Percentiles rank a stretch among this genome's conserved stretches.
Evolutionary conservation across 2,888 invertebrate genomes (phyloP).

Genomic region (Venusia cambrica): DNA sequence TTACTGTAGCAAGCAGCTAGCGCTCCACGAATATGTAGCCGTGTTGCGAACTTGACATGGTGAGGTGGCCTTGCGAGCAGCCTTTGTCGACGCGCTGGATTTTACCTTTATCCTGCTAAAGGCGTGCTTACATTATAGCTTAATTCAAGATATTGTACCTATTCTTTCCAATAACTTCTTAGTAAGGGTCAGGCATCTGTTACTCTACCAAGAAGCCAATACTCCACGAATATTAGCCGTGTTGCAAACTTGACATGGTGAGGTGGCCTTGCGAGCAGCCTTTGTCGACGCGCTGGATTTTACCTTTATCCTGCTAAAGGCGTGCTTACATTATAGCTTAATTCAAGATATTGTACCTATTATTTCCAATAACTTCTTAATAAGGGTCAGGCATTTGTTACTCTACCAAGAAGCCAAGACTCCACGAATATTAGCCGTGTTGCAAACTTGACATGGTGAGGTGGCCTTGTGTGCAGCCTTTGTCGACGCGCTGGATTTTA

Average conservation of each 20-base stretch:
- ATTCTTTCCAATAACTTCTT: too few species aligned
- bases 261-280: constrained; percentile 44
- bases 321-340: too few species aligned
- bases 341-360: too few species aligned
- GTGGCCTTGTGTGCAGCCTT: constrained; percentile 42
- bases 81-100: constrained; percentile 24
- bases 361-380: too few species aligned
- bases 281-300: too few species aligned
- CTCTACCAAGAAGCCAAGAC: constrained; percentile 74
- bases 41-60: constrained; percentile 76
- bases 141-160: too few species aligned
- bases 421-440: constrained; percentile 71
- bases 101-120: too few species aligned
- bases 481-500: too few species aligned
- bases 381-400: constrained; percentile 78
- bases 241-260: constrained; percentile 76
- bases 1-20: constrained; percentile 77
- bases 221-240: constrained; percentile 72
- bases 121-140: too few species aligned
- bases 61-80: constrained; percentile 48
- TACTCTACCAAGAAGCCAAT: constrained; percentile 76
- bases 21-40: constrained; percentile 73
- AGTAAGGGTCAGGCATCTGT: constrained; percentile 78
- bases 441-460: constrained; percentile 75
- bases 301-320: too few species aligned